Conservation (phyloP, 2,113 vertebrate species). For the Irena cyanogastra region DNA sequence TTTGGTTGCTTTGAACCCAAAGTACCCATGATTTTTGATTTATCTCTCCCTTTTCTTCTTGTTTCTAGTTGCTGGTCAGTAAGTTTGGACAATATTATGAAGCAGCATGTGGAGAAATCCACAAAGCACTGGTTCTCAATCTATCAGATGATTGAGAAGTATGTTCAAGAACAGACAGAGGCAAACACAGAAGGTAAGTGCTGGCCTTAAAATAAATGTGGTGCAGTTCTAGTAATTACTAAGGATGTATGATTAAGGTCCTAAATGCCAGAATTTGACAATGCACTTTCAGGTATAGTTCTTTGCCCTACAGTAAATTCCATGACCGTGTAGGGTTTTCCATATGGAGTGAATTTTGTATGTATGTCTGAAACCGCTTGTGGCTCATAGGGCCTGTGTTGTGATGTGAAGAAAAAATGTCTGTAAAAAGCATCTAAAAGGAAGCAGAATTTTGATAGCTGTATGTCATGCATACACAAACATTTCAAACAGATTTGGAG, state of each 20-base stretch:
- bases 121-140: constrained; percentile 93
- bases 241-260: neutral
- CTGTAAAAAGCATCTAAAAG: neutral
- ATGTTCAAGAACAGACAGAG: constrained; percentile 77
- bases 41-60: neutral
- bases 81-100: constrained; percentile 90
- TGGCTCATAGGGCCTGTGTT: neutral
- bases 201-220: neutral
- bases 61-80: constrained; percentile 88
- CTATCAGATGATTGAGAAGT: constrained; percentile 90
- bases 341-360: neutral
- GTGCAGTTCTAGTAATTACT: neutral
- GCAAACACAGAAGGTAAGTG: constrained; percentile 69
- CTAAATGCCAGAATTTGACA: neutral
- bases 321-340: neutral
- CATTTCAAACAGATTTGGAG: neutral
- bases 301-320: neutral
- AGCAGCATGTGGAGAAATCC: constrained; percentile 83
- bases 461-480: neutral
- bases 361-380: neutral
- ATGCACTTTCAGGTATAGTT: neutral
- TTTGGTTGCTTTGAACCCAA: neutral
- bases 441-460: neutral
- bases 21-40: neutral
- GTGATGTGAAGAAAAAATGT: neutral